These are phyloP conservation scores for Melanostoma scalare DNA, from an alignment of 2,888 invertebrate genomes.

Conservation along the genomic window DNA sequence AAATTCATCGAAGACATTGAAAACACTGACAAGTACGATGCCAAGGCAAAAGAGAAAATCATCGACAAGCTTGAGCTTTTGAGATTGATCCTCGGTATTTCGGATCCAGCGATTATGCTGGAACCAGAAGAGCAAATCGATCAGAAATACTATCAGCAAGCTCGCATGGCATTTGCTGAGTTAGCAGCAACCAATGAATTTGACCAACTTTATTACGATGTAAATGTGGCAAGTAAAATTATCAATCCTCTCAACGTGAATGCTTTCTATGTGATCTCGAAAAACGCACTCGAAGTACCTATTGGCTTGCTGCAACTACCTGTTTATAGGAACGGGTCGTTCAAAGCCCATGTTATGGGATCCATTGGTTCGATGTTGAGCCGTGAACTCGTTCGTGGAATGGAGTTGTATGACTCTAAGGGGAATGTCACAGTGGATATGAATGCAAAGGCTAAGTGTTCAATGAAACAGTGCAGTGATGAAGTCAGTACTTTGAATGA, in stretches of 20 bases:
- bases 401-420: constrained; percentile 78
- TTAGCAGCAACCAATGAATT: constrained; percentile 13
- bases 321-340: constrained; percentile 68
- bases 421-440: constrained; percentile 74
- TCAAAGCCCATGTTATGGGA: constrained; percentile 74
- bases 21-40: constrained; percentile 34
- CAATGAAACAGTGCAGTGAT: too few species aligned
- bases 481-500: constrained; percentile 78
- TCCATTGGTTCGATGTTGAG: constrained; percentile 77
- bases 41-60: constrained; percentile 70
- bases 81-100: too few species aligned
- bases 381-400: constrained; percentile 79
- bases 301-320: constrained; percentile 77
- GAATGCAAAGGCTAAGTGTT: constrained; percentile 74
- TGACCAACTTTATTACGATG: not conserved
- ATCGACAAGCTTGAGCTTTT: constrained; percentile 39
- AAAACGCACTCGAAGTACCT: constrained; percentile 78
- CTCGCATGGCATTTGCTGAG: constrained; percentile 19
- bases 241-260: constrained; percentile 76
- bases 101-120: not conserved
- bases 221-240: constrained; percentile 66
- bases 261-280: constrained; percentile 78
- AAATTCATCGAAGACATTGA: constrained; percentile 35
- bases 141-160: constrained; percentile 22
- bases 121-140: constrained; percentile 33